Evolutionary conservation across 2,797 vertebrate species (phyloP).

Genomic region (Sebastes ruberrimus): DNA sequence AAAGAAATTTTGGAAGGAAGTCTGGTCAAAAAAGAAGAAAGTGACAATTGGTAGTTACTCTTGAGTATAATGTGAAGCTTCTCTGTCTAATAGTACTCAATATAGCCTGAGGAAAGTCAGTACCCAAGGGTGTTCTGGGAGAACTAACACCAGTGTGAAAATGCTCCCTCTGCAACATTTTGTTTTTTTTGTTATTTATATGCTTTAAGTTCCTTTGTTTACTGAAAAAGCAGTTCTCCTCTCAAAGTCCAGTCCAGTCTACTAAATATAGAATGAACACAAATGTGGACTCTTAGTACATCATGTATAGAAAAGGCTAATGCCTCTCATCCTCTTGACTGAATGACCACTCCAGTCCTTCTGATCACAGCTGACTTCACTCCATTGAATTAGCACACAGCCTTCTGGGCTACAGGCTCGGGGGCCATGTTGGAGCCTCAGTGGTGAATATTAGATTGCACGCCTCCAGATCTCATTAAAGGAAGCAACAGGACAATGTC

Average conservation of each 20-base stretch:
- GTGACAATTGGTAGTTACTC: not conserved
- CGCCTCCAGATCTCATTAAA: conserved; percentile 82
- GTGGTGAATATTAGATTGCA: conserved; percentile 81
- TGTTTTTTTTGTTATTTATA: not conserved
- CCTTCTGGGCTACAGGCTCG: conserved; percentile 59
- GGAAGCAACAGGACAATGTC: conserved; percentile 78
- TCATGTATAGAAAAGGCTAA: conserved; percentile 3
- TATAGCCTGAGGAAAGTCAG: not conserved
- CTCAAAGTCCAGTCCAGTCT: not conserved
- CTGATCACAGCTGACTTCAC: conserved; percentile 70
- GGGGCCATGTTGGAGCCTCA: conserved; percentile 71
- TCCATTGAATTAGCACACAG: conserved; percentile 76
- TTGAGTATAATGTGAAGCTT: not conserved
- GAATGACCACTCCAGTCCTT: conserved; percentile 48
- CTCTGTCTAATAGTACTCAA: not conserved
- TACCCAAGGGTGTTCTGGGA: not conserved
- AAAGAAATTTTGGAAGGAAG: not conserved
- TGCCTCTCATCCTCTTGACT: conserved; percentile 33
- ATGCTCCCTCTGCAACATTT: not conserved
- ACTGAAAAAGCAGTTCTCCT: not conserved
- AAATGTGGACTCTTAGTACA: not conserved
- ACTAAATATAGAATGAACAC: conserved; percentile 4
- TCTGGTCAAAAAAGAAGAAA: not conserved
- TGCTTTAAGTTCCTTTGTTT: not conserved
- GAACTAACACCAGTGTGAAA: not conserved